Evolutionary conservation across 1,140 invertebrate genomes (phyloP).

Genomic region (Drosophila pseudoananassae): DNA sequence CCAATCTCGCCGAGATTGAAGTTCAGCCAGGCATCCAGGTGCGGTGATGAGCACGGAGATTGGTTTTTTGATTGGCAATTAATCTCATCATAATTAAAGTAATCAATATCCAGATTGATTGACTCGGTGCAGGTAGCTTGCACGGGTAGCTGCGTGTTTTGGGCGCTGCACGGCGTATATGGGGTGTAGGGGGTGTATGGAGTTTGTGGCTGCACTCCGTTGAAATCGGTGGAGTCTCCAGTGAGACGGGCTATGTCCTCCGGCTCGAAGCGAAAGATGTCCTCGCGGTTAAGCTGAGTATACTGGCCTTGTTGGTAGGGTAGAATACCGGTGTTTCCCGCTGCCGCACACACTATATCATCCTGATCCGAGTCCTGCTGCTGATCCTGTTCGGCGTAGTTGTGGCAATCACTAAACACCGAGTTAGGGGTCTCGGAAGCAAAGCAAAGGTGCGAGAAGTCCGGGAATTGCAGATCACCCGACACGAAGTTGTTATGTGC

Average conservation of each 20-base stretch:
- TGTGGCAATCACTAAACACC: conserved; percentile 67
- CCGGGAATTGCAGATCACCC: conserved; percentile 68
- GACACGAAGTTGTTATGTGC: conserved; percentile 41
- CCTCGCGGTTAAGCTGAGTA: conserved; percentile 70
- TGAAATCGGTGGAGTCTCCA: conserved; percentile 22
- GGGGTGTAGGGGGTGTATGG: conserved; percentile 73
- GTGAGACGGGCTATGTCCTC: conserved; percentile 81
- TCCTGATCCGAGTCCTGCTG: conserved; percentile 47
- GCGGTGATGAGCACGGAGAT: conserved; percentile 82
- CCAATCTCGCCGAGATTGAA: conserved; percentile 69
- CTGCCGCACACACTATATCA: conserved; percentile 62
- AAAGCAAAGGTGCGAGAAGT: conserved; percentile 73
- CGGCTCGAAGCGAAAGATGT: conserved; percentile 82
- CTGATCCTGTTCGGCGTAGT: conserved; percentile 30
- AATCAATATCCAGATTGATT: conserved; percentile 79
- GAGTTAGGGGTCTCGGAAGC: conserved; percentile 79
- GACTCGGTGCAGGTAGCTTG: conserved; percentile 18
- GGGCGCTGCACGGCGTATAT: conserved; percentile 63
- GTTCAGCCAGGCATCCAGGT: conserved; percentile 82
- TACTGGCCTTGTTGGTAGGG: conserved; percentile 72
- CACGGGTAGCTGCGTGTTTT: conserved; percentile 27
- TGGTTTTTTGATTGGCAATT: conserved; percentile 84
- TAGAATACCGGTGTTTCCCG: conserved; percentile 39
- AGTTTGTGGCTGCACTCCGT: conserved; percentile 28
- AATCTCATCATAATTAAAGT: conserved; percentile 84